Percentiles rank a stretch among this genome's conserved stretches.
phyloP scores from a whole-genome alignment of 1,140 invertebrate genomes.

The Oedothorax gibbosus region DNA sequence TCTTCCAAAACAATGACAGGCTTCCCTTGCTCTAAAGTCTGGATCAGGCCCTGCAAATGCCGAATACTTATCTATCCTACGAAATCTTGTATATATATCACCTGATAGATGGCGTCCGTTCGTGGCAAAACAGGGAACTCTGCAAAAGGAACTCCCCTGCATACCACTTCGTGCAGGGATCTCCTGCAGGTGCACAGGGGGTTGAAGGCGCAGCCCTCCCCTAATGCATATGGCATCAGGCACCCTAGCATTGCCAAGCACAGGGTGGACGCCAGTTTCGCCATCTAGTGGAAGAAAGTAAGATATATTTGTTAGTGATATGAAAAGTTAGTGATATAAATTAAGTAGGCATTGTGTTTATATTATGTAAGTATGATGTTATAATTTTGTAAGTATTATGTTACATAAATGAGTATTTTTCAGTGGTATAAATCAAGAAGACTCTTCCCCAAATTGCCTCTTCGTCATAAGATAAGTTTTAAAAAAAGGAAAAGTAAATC shows the following conservation, averaged over 20 bases:
- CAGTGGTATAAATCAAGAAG: too few relatives aligned
- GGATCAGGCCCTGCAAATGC: neutral
- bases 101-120: slow-evolving; percentile 72
- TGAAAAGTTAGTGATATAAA: neutral
- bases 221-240: neutral
- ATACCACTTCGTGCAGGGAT: slow-evolving; percentile 71
- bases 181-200: slow-evolving; percentile 76
- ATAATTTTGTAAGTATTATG: too few relatives aligned
- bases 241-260: slow-evolving; percentile 2
- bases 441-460: too few relatives aligned
- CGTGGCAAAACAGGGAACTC: slow-evolving; percentile 73
- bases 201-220: slow-evolving; percentile 73
- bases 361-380: too few relatives aligned
- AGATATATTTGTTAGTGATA: neutral
- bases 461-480: too few relatives aligned
- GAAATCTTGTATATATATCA: slow-evolving; percentile 63
- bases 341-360: too few relatives aligned
- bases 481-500: too few relatives aligned
- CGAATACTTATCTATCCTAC: neutral
- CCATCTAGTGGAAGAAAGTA: slow-evolving; percentile 21
- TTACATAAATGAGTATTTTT: too few relatives aligned
- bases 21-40: too few relatives aligned
- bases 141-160: slow-evolving; percentile 74
- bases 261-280: slow-evolving; percentile 10
- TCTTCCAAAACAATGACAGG: too few relatives aligned